These are phyloP conservation scores for Eurytoma adleriae DNA, from an alignment of 2,888 invertebrate genomes.

Conservation along the genomic window DNA sequence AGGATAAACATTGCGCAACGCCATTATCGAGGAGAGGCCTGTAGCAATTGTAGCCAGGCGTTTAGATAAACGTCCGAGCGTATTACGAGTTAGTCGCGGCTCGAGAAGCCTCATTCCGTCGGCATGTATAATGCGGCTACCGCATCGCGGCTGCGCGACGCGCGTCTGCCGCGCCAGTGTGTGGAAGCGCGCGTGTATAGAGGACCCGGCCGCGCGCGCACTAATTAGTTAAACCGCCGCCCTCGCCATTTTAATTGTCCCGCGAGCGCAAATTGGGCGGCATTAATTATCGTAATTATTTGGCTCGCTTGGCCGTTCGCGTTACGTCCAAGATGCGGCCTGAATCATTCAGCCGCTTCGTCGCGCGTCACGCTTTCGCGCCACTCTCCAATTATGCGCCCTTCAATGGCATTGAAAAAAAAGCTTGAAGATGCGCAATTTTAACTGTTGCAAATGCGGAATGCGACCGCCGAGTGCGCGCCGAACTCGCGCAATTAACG, in stretches of 20 bases:
- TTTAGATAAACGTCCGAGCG: too few species aligned
- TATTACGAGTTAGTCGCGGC: too few species aligned
- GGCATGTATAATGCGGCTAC: not conserved
- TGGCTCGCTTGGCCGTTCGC: slow-evolving; percentile 68
- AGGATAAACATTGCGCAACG: too few species aligned
- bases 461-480: not conserved
- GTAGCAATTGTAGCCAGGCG: too few species aligned
- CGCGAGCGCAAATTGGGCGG: slow-evolving; percentile 71
- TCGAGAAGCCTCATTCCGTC: not conserved
- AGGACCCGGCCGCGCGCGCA: slow-evolving; percentile 1
- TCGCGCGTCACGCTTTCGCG: not conserved
- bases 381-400: slow-evolving; percentile 22
- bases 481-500: slow-evolving; percentile 27
- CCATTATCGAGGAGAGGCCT: too few species aligned
- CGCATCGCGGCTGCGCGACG: not conserved
- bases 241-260: slow-evolving; percentile 66
- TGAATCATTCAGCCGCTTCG: slow-evolving; percentile 35
- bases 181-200: too few species aligned
- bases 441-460: not conserved
- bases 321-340: slow-evolving; percentile 53
- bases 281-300: slow-evolving; percentile 72
- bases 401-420: not conserved
- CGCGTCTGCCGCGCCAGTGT: too few species aligned
- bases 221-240: slow-evolving; percentile 56
- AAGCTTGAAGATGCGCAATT: not conserved